Base-by-base conservation (phyloP, 2,888 invertebrate species). In the Hirudinaria manillensis region DNA sequence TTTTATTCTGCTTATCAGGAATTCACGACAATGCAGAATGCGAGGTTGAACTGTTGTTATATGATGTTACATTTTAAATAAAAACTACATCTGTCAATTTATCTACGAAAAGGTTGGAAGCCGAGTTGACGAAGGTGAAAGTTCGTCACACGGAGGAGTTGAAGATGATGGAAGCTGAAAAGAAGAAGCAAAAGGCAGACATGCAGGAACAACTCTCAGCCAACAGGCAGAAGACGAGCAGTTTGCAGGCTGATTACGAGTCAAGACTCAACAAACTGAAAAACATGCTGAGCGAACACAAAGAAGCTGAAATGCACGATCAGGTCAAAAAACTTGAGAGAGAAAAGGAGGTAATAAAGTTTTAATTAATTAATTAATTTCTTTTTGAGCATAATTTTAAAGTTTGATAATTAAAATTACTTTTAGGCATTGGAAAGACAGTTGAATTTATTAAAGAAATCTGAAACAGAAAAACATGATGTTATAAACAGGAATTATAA, bases 1-100 rank as follows among this genome's bases (percentile, higher is more conserved):
- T 85, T 84, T 81, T 83, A 84, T 68, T 84, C 80, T 80, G 85
- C 85, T 38, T 80, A 81, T 32, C 81, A 82, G 75, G 84, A 84
- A 78, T 78, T 85, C 56, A 81, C 82, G 67, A 78, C 79, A 51
- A 83, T 81, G 16, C 84, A 85, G 77, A 82, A 84, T 72, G 80
- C 78, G 0, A 80, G 80, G 81, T 81, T 29, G 38, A 34, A 71
- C 24, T 7, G n/a, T 53, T 21, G 76, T 19, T 51, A n/a, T 34
- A 21, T 68, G n/a, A 24, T 36, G 53, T 53, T 13, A 53, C 53
- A 19, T 53, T 13, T 16, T n/a, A n/a, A n/a, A n/a, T n/a, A n/a
- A n/a, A n/a, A n/a, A n/a, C n/a, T n/a, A n/a, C n/a, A n/a, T n/a
- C n/a, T n/a, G n/a, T n/a, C n/a, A n/a, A n/a, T 61, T 29, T 27